Conservation (phyloP, 2,888 invertebrate genomes). For the Microctonus hyperodae region DNA sequence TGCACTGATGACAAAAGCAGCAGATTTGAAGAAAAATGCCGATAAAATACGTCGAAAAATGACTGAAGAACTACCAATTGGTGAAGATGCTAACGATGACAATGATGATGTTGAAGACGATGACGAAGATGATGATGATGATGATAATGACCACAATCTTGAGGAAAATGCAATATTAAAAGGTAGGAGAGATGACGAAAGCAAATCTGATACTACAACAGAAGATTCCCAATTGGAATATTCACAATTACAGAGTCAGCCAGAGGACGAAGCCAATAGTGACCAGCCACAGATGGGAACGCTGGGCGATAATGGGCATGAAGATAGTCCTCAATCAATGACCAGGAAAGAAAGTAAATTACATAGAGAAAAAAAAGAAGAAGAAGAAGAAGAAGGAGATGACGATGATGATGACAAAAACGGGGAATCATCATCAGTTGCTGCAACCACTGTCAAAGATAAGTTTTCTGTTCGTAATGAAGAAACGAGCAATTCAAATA, state of each 20-base stretch:
- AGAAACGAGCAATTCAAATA: conserved; percentile 8
- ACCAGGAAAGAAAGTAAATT: conserved; percentile 1
- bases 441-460: conserved; percentile 19
- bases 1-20: conserved; percentile 49
- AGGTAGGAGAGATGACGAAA: conserved; percentile 30
- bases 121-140: conserved; percentile 25
- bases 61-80: conserved; percentile 25
- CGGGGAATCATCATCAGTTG: conserved; percentile 18
- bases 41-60: conserved; percentile 50
- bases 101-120: conserved; percentile 18
- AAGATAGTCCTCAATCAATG: not conserved
- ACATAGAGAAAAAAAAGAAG: conserved; percentile 30
- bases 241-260: conserved; percentile 33
- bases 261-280: conserved; percentile 14
- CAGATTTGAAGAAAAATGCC: conserved; percentile 52
- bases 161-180: conserved; percentile 12
- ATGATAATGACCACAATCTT: not conserved
- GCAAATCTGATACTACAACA: conserved; percentile 25
- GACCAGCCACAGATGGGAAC: not conserved
- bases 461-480: conserved; percentile 4
- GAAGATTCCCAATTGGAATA: conserved; percentile 52
- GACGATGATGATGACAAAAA: conserved; percentile 25
- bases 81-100: conserved; percentile 25
- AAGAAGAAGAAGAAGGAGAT: conserved; percentile 22
- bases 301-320: conserved; percentile 57